Percentiles rank a stretch among this genome's conserved stretches.
These are phyloP conservation scores for Aphodius sticticus DNA, from an alignment of 2,888 invertebrate genomes.

Conservation along the genomic window DNA sequence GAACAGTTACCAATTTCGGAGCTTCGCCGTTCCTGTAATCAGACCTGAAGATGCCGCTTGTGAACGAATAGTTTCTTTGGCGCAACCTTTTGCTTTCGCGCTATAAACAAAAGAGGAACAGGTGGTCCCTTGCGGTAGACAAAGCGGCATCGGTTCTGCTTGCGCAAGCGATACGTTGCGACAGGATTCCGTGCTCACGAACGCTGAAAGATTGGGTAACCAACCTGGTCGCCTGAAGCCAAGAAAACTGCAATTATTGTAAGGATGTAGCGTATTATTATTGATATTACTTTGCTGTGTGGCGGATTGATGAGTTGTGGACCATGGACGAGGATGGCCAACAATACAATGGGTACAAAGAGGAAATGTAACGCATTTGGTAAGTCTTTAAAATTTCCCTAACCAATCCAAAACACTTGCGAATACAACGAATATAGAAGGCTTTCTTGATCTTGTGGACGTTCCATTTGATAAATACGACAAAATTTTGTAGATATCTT, in stretches of 20 bases:
- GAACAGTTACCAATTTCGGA: neutral
- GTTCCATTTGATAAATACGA: too few relatives aligned
- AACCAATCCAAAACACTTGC: too few relatives aligned
- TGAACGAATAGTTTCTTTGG: neutral
- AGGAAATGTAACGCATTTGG: too few relatives aligned
- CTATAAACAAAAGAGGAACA: neutral
- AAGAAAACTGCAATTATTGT: neutral
- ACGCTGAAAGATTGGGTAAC: neutral
- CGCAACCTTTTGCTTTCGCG: neutral
- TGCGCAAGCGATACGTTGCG: neutral
- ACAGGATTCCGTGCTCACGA: neutral
- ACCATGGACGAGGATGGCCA: neutral
- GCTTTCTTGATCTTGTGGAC: too few relatives aligned
- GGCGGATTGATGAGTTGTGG: neutral
- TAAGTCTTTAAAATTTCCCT: too few relatives aligned
- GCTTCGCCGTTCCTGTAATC: neutral
- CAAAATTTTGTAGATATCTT: too few relatives aligned
- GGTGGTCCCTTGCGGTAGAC: neutral
- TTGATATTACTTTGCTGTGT: neutral
- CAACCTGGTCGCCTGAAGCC: neutral
- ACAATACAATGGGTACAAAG: neutral
- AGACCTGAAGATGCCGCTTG: neutral
- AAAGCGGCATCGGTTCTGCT: neutral
- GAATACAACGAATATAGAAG: too few relatives aligned
- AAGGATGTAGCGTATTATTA: neutral